Evolutionary conservation across 2,113 vertebrate species (phyloP), one percentile per base, ranked within the genome.

Genomic region (Pachyramphus minor): DNA sequence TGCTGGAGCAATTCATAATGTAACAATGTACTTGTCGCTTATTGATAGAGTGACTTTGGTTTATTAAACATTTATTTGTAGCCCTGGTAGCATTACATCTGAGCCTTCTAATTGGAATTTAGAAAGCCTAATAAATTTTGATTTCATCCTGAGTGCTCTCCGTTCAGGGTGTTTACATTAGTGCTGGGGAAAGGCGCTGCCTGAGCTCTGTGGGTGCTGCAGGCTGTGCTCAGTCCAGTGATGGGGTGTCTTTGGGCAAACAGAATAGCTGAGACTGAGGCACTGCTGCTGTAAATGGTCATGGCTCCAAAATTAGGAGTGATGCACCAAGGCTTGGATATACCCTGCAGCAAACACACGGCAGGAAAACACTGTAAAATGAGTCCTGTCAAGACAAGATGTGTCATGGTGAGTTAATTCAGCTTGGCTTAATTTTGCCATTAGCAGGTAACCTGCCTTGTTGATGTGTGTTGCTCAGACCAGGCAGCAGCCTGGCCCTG

Each of bases 111-210:
- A 94, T 90, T 96, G 87, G 92, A 93, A 84, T 90, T 86, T 93
- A 60, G 94, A 93, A 91, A 93, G 78, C 66, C 69, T 89, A 95
- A 90, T 97, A 92, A 72, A 93, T 87, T 93, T 58, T 83, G 18
- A 93, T 96, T 96, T 88, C 67, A 47, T 87, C 55, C 55, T 31
- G 75, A 84, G 56, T 63, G 91, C 64, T 82, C 73, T 87, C 41
- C 7, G 14, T 89, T 92, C 25, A 21, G 62, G 45, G 58, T 91
- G 84, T 91, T 96, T 88, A 71, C 18, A 6, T 69, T 52, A 78
- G 60, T 8, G 59, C 47, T 21, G 66, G 45, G 60, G 14, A 67
- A 25, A 64, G 63, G 71, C 25, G 6, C 4, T 39, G 55, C 35
- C 31, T 60, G 76, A 72, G 14, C 63, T 41, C 21, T 16, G 0